Conservation (phyloP, 2,797 vertebrate species). For the Artibeus jamaicensis region DNA sequence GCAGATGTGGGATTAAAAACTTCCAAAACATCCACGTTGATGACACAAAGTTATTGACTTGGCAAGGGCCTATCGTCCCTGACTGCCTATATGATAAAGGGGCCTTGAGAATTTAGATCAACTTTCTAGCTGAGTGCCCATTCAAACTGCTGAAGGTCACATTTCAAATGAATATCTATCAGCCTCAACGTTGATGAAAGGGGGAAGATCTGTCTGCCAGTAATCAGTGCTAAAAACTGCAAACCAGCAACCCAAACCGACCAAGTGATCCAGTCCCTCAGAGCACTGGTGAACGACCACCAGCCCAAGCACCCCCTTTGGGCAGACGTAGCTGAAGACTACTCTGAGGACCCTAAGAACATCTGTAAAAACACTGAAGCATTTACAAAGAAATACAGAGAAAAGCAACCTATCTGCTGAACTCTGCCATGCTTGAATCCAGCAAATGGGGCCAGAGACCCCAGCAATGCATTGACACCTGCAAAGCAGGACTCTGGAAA, state of each 20-base stretch:
- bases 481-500: neutral
- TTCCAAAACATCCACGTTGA: neutral
- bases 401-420: too few relatives aligned
- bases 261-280: neutral
- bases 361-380: neutral
- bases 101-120: neutral
- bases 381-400: neutral
- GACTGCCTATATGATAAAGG: neutral
- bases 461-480: neutral
- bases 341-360: neutral
- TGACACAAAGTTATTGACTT: neutral
- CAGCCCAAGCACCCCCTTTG: neutral
- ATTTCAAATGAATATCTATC: neutral
- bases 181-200: neutral
- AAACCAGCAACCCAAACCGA: neutral
- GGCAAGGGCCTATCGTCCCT: neutral
- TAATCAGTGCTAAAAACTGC: neutral
- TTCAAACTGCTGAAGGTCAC: neutral
- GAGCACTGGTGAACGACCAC: too few relatives aligned
- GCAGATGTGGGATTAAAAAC: neutral
- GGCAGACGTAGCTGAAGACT: neutral
- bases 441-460: too few relatives aligned
- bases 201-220: neutral
- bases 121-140: neutral
- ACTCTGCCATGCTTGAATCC: neutral